Evolutionary conservation across 1,140 invertebrate species (phyloP).

Genomic region (Spodoptera frugiperda): DNA sequence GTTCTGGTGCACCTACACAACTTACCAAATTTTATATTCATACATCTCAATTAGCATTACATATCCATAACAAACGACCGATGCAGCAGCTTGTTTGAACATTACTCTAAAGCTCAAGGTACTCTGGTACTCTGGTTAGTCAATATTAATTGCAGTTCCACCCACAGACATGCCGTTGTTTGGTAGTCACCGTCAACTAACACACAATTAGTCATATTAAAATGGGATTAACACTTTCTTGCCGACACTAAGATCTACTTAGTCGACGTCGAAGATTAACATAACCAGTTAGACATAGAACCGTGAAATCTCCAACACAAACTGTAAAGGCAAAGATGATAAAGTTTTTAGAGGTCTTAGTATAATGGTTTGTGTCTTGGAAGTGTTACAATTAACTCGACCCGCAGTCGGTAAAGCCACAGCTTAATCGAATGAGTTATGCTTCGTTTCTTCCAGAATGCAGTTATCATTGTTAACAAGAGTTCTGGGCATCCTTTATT

Average conservation of each 20-base stretch:
- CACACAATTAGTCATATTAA: conserved; percentile 76
- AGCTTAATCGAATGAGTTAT: conserved; percentile 80
- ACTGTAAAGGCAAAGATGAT: conserved; percentile 42
- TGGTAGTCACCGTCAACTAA: conserved; percentile 31
- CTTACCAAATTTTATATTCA: too few relatives aligned
- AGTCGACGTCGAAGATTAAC: conserved; percentile 49
- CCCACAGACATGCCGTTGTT: conserved; percentile 50
- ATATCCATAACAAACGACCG: neutral
- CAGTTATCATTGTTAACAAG: conserved; percentile 74
- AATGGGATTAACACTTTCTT: conserved; percentile 77
- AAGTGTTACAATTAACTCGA: conserved; percentile 60
- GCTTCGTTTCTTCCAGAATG: conserved; percentile 72
- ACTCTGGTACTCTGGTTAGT: neutral
- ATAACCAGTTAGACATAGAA: conserved; percentile 47
- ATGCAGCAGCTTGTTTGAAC: neutral
- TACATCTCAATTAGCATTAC: neutral
- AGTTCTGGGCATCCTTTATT: conserved; percentile 59
- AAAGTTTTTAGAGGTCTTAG: conserved; percentile 43
- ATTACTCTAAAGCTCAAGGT: neutral
- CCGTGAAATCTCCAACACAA: conserved; percentile 15
- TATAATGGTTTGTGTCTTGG: conserved; percentile 54
- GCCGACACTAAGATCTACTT: conserved; percentile 63
- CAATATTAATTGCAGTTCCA: conserved; percentile 44
- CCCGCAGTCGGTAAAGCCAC: conserved; percentile 69
- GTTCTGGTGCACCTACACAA: too few relatives aligned